A percentile compares a stretch with the other conserved stretches of the same genome.
Evolutionary conservation across 2,888 invertebrate species (phyloP).

Genomic region (Phengaris alcon): DNA sequence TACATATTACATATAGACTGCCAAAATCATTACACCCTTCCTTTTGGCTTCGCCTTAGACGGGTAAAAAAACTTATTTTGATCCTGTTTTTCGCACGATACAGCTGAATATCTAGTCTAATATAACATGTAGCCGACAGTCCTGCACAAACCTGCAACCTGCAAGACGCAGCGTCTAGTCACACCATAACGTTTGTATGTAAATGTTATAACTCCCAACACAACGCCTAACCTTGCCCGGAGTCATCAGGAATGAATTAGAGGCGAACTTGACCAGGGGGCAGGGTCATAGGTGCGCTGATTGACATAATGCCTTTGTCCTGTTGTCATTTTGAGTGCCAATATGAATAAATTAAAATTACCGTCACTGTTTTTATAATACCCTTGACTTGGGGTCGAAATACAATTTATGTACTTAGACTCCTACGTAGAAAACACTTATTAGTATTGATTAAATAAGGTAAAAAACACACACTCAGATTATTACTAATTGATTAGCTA

Average conservation of each 20-base stretch:
- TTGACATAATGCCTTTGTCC: slow-evolving; percentile 52
- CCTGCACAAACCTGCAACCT: not conserved
- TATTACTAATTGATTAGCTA: not conserved
- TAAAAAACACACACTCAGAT: not conserved
- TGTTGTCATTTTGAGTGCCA: slow-evolving; percentile 46
- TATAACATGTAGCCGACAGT: too few relatives aligned
- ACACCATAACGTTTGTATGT: slow-evolving; percentile 64
- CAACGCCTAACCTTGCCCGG: slow-evolving; percentile 53
- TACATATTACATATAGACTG: too few relatives aligned
- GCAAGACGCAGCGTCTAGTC: not conserved
- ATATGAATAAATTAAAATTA: slow-evolving; percentile 13
- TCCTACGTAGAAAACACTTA: not conserved
- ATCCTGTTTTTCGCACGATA: too few relatives aligned
- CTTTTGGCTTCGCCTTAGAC: too few relatives aligned
- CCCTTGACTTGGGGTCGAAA: not conserved
- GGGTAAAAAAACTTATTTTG: too few relatives aligned
- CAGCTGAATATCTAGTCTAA: too few relatives aligned
- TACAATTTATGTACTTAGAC: not conserved
- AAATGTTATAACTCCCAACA: slow-evolving; percentile 48
- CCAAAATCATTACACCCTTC: too few relatives aligned
- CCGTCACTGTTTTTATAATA: not conserved
- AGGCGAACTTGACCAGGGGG: slow-evolving; percentile 72
- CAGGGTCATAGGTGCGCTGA: slow-evolving; percentile 58
- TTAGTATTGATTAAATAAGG: not conserved
- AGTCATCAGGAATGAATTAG: slow-evolving; percentile 69